Evolutionary conservation across 2,888 invertebrate species (phyloP), one percentile per base, ranked within the genome.

Genomic region (Zaprionus obscuricornis): DNA sequence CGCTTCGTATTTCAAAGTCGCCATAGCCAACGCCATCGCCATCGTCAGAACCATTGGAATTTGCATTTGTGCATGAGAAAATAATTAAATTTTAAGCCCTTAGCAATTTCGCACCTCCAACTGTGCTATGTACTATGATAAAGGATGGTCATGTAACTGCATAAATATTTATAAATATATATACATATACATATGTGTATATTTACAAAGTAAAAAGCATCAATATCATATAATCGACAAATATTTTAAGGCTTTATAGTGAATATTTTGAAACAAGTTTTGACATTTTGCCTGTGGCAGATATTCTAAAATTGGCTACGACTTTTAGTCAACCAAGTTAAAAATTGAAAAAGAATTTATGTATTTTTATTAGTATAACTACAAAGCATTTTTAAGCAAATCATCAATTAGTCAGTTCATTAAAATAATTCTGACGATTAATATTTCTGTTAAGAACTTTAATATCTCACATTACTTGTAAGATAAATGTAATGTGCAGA

Each of bases 241-340:
- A 67, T 74, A 37, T 68, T 71, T 67, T 69, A 59, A 65, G 67
- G 68, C 63, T 63, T 66, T 74, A 68, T 70, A 54, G 63, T 60
- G 52, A 64, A 57, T 58, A 55, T 68, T 74, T 66, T 66, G 57
- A 67, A 77, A 79, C 70, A 85, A 74, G 76, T 79, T 74, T 69
- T 79, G 78, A 71, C 72, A 83, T 72, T 70, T 76, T 85, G 76
- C 70, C n/a, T n/a, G n/a, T n/a, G n/a, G n/a, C n/a, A n/a, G n/a
- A n/a, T n/a, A n/a, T n/a, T n/a, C n/a, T n/a, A n/a, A n/a, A n/a
- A n/a, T n/a, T n/a, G n/a, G n/a, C n/a, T n/a, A n/a, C n/a, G n/a
- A n/a, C n/a, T n/a, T n/a, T n/a, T n/a, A n/a, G n/a, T n/a, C n/a
- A n/a, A n/a, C n/a, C n/a, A n/a, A n/a, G n/a, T n/a, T n/a, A n/a